These are phyloP conservation scores for Lophura nycthemera DNA, from an alignment of 2,113 vertebrate genomes.

Conservation along the genomic window DNA sequence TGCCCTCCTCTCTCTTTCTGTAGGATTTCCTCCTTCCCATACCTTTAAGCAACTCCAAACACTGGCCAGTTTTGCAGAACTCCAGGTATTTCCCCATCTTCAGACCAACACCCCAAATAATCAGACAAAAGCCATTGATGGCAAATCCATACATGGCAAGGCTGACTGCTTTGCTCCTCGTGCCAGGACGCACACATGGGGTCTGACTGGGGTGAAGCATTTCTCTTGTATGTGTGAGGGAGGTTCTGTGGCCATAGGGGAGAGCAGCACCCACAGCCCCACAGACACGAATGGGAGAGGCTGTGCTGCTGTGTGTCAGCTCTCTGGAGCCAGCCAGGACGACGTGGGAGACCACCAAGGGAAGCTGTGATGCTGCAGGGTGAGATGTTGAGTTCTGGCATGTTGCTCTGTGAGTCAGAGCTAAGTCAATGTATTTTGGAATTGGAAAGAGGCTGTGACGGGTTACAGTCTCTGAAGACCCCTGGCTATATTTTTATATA, in stretches of 20 bases:
- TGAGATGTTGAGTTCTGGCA: neutral
- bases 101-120: neutral
- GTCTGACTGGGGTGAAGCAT: accelerated
- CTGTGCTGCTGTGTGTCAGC: neutral
- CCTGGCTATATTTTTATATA: neutral
- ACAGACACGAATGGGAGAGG: neutral
- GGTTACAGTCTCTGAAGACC: neutral
- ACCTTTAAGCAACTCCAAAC: neutral
- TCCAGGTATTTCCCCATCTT: neutral
- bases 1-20: neutral
- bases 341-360: conserved; percentile 18
- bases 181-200: neutral
- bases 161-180: neutral
- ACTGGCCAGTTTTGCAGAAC: neutral
- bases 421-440: neutral
- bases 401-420: conserved; percentile 6
- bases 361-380: conserved; percentile 1
- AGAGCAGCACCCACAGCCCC: neutral
- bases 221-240: neutral
- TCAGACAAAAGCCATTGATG: accelerated
- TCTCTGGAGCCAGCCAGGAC: neutral
- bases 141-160: neutral
- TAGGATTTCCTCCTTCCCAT: neutral
- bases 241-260: accelerated
- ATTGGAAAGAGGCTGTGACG: neutral